Evolutionary conservation across 2,888 invertebrate genomes (phyloP), one percentile per base, ranked within the genome.

Genomic region (Orchesellides sinensis): DNA sequence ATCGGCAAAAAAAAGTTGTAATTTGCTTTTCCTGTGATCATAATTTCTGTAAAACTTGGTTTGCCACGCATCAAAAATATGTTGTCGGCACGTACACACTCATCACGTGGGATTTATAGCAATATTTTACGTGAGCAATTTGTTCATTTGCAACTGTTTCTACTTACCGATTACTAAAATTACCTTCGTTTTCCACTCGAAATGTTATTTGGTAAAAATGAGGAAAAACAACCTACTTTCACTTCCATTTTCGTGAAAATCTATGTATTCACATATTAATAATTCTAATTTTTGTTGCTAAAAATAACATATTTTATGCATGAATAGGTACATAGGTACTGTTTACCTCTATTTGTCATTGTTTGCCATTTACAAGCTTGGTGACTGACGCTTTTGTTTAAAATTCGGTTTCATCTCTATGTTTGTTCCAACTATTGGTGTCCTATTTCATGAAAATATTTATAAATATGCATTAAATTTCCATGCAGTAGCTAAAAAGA

Each of bases 81-180:
- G 21, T 52, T n/a, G n/a, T n/a, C n/a, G n/a, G n/a, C n/a, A n/a
- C n/a, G n/a, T n/a, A n/a, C n/a, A n/a, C n/a, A n/a, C 27, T 54
- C 72, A 72, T 73, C 73, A 73, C 73, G 17, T 17, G 83, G 79
- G 80, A 80, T 83, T 80, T 80, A 75, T 72, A 45, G 75, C 61
- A 83, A 80, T 83, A 80, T 83, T 83, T 80, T 83, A 83, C 83
- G 83, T 80, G 80, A 80, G 70, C 75, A 69, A n/a, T 40, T 40
- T 40, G 40, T n/a, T 2, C 4, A 14, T 2, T 40, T 2, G n/a
- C 14, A 2, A 40, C n/a, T 5, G 10, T 40, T 40, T 40, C 40
- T n/a, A n/a, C n/a, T n/a, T n/a, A n/a, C n/a, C n/a, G n/a, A 40
- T 40, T 5, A 10, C 40, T 40, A n/a, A 5, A 40, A 2, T 40